These are phyloP conservation scores for silkworm (Bombyx mori) DNA, from an alignment of 1,140 invertebrate species.

Conservation along the genomic window ASM3026992v2 NC_085116.1:11238501-11239000, in stretches of 20 bases:
- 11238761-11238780: slow-evolving; percentile 65
- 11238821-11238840: slow-evolving; percentile 41
- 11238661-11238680: not conserved
- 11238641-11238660: too few species aligned
- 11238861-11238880: slow-evolving; percentile 36
- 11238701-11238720: slow-evolving; percentile 25
- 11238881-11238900: slow-evolving; percentile 35
- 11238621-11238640: too few species aligned
- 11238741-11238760: slow-evolving; percentile 41
- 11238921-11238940: slow-evolving; percentile 15
- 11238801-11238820: slow-evolving; percentile 65
- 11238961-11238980: slow-evolving; percentile 19
- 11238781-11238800: slow-evolving; percentile 60
- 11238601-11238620: too few species aligned
- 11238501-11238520: too few species aligned
- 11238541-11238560: too few species aligned
- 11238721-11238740: slow-evolving; percentile 49
- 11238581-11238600: too few species aligned
- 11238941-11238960: slow-evolving; percentile 12
- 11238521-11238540: too few species aligned
- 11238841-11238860: slow-evolving; percentile 61
- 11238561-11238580: too few species aligned
- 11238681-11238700: slow-evolving; percentile 9
- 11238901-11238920: slow-evolving; percentile 40
- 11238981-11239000: slow-evolving; percentile 18